phyloP scores from a whole-genome alignment of 2,113 vertebrate genomes.

The Grus americana region DNA sequence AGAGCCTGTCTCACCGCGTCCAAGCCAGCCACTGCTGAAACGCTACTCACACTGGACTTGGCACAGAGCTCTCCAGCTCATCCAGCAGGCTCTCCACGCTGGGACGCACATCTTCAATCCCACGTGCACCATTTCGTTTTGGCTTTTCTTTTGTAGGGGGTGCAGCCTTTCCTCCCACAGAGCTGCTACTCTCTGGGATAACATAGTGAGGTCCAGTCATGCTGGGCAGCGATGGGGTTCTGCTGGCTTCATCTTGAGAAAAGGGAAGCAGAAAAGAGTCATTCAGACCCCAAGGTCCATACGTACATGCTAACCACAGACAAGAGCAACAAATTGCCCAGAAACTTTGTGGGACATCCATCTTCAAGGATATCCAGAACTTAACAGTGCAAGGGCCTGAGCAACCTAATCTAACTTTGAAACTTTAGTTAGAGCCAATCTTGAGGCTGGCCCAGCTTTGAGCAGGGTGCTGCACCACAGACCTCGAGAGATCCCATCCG shows the following conservation, averaged over 20 bases:
- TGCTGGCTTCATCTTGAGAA: slow-evolving; percentile 73
- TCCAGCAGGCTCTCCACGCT: slow-evolving; percentile 93
- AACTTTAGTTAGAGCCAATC: not conserved
- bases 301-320: not conserved
- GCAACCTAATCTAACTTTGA: not conserved
- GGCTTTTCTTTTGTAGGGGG: slow-evolving; percentile 84
- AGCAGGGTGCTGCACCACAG: not conserved
- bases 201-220: slow-evolving; percentile 78
- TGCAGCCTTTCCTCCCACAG: slow-evolving; percentile 75
- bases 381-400: not conserved
- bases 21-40: not conserved
- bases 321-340: not conserved
- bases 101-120: slow-evolving; percentile 85
- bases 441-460: not conserved
- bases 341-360: not conserved
- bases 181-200: slow-evolving; percentile 80
- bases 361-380: not conserved
- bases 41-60: slow-evolving; percentile 84
- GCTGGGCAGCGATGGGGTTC: slow-evolving; percentile 56
- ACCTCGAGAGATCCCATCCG: not conserved
- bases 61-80: slow-evolving; percentile 92
- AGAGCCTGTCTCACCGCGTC: not conserved
- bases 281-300: not conserved
- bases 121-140: slow-evolving; percentile 84
- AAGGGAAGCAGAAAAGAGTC: not conserved